Evolutionary conservation across 92 coral and sea anemone genomes (phyloP).

Genomic region (Porites evermanni): DNA sequence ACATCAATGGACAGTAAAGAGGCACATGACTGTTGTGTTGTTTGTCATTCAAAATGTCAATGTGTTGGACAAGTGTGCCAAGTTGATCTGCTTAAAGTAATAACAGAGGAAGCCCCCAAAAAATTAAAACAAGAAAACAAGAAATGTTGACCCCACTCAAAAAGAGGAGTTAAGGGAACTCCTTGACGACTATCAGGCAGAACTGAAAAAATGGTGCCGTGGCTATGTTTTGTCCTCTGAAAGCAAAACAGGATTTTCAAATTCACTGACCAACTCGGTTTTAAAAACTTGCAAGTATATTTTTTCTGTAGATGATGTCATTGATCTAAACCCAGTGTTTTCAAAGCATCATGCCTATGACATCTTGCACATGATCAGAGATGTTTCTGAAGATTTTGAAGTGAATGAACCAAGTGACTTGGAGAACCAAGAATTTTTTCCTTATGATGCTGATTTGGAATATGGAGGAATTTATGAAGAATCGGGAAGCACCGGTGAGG

Average conservation of each 20-base stretch:
- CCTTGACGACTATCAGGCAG: slow-evolving; percentile 38
- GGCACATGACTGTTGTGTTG: slow-evolving; percentile 40
- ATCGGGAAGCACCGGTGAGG: not conserved
- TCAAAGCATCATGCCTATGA: slow-evolving; percentile 56
- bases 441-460: not conserved
- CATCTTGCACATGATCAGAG: slow-evolving; percentile 55
- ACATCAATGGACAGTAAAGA: not conserved
- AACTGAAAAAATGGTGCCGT: slow-evolving; percentile 16
- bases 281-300: slow-evolving; percentile 56
- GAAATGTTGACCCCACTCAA: not conserved
- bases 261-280: slow-evolving; percentile 38
- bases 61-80: slow-evolving; percentile 13
- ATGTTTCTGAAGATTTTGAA: slow-evolving; percentile 57
- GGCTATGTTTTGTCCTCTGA: slow-evolving; percentile 51
- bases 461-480: slow-evolving; percentile 24
- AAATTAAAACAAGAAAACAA: not conserved
- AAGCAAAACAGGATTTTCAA: slow-evolving; percentile 57
- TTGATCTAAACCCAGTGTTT: slow-evolving; percentile 50
- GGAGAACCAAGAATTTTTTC: not conserved
- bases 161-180: slow-evolving; percentile 36
- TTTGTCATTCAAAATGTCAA: slow-evolving; percentile 45
- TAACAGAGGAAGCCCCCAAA: slow-evolving; percentile 7
- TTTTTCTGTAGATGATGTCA: slow-evolving; percentile 42
- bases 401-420: not conserved
- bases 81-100: slow-evolving; percentile 1